Percentiles rank a stretch among this genome's conserved stretches.
These are phyloP conservation scores for Lepidurus couesii DNA, from an alignment of 1,140 invertebrate species.

Conservation along the genomic window DNA sequence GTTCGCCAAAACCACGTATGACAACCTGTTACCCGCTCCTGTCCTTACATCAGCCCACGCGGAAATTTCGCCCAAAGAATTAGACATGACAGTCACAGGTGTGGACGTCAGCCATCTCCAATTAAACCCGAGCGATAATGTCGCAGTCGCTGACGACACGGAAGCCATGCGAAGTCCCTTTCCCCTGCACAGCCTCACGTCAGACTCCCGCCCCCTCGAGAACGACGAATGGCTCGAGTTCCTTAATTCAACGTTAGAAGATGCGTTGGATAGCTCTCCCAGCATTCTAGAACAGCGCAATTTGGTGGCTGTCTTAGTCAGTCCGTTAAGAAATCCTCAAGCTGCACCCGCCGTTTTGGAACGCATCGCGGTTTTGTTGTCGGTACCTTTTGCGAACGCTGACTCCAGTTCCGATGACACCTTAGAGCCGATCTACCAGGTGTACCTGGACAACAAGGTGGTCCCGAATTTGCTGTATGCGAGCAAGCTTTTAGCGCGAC, in stretches of 20 bases:
- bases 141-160: neutral
- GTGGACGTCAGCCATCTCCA: neutral
- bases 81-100: neutral
- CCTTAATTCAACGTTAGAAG: slow-evolving; percentile 47
- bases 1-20: neutral
- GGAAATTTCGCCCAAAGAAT: neutral
- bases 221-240: slow-evolving; percentile 76
- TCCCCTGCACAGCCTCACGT: neutral
- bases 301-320: slow-evolving; percentile 40
- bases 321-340: slow-evolving; percentile 42
- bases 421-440: slow-evolving; percentile 32
- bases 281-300: slow-evolving; percentile 38
- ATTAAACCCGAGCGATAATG: neutral
- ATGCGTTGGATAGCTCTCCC: slow-evolving; percentile 38
- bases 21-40: neutral
- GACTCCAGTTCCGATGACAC: slow-evolving; percentile 32
- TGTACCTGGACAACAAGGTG: slow-evolving; percentile 43
- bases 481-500: slow-evolving; percentile 40
- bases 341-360: slow-evolving; percentile 40
- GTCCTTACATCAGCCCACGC: no score
- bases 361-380: slow-evolving; percentile 40
- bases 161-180: neutral
- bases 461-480: slow-evolving; percentile 42
- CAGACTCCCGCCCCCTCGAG: slow-evolving; percentile 56
- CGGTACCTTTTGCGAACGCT: slow-evolving; percentile 40